phyloP scores from a whole-genome alignment of 2,113 vertebrate species.

The Notechis scutatus region DNA sequence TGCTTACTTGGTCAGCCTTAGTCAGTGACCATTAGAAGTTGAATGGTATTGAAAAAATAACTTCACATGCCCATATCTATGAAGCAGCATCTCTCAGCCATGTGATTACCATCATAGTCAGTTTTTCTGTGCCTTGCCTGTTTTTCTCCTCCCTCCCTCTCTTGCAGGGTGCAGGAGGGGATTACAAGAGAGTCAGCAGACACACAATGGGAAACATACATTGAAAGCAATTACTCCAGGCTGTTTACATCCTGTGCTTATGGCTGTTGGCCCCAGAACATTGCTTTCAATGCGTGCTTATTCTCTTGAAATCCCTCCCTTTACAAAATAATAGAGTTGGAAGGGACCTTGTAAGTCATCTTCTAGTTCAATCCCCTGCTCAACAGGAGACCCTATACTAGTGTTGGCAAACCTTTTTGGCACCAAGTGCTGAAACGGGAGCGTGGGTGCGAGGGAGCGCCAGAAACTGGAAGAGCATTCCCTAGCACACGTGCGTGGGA shows the following conservation, averaged over 20 bases:
- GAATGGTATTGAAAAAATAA: background rate
- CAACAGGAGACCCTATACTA: no score
- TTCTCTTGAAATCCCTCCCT: background rate
- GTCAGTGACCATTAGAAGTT: background rate
- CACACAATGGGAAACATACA: background rate
- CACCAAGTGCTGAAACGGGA: no score
- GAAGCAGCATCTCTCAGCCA: background rate
- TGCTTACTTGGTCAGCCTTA: background rate
- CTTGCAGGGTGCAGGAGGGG: background rate
- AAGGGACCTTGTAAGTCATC: no score
- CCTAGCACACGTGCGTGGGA: no score
- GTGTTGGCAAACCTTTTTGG: no score
- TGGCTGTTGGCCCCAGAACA: background rate
- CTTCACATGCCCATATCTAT: background rate
- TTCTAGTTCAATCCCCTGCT: no score
- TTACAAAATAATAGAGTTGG: no score
- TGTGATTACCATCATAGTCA: background rate
- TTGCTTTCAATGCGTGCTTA: background rate
- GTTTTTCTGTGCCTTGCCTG: background rate
- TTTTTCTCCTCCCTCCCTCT: background rate
- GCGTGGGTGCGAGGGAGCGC: no score
- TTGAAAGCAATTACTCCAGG: background rate
- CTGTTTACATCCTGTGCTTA: background rate
- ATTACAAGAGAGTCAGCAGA: background rate
- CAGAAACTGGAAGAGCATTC: no score